A percentile compares a stretch with the other conserved stretches of the same genome.
These are phyloP conservation scores for Cerceris ruficornis DNA, from an alignment of 2,888 invertebrate species.

Conservation along the genomic window DNA sequence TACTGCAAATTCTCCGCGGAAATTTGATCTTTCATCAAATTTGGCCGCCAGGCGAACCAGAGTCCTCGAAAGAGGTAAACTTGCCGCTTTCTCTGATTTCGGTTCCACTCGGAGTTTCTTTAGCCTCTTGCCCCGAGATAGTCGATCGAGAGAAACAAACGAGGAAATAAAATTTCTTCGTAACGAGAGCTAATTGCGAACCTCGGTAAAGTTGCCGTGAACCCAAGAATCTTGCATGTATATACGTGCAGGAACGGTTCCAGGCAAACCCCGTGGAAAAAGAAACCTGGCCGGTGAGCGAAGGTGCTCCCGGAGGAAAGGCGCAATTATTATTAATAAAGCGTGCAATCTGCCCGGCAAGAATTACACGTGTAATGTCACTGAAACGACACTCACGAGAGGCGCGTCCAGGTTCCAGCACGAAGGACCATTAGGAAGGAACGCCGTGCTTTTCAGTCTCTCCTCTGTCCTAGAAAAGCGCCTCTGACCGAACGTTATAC, in stretches of 20 bases:
- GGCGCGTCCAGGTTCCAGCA: slow-evolving; percentile 40
- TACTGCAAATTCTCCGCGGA: too few species aligned
- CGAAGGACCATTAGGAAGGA: slow-evolving; percentile 64
- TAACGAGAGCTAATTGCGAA: slow-evolving; percentile 56
- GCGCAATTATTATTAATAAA: slow-evolving; percentile 35
- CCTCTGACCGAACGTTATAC: slow-evolving; percentile 23
- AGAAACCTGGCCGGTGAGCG: neutral
- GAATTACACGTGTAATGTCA: slow-evolving; percentile 12
- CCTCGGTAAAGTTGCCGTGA: neutral
- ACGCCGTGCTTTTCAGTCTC: slow-evolving; percentile 60
- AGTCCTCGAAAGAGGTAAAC: neutral
- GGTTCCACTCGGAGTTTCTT: slow-evolving; percentile 28
- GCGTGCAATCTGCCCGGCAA: neutral
- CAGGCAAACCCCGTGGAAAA: neutral
- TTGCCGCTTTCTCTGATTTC: slow-evolving; percentile 51
- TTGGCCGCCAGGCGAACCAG: too few species aligned
- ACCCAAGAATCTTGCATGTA: neutral
- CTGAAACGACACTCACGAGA: slow-evolving; percentile 13
- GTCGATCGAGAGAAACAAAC: slow-evolving; percentile 49
- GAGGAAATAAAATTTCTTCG: slow-evolving; percentile 45
- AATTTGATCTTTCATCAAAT: too few species aligned
- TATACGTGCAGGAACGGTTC: neutral
- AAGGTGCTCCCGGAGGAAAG: neutral
- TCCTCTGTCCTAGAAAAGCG: slow-evolving; percentile 68
- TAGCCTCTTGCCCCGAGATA: slow-evolving; percentile 23